phyloP scores from a whole-genome alignment of 35 echinoderm and acorn worm species.

The Heliocidaris erythrogramma region DNA sequence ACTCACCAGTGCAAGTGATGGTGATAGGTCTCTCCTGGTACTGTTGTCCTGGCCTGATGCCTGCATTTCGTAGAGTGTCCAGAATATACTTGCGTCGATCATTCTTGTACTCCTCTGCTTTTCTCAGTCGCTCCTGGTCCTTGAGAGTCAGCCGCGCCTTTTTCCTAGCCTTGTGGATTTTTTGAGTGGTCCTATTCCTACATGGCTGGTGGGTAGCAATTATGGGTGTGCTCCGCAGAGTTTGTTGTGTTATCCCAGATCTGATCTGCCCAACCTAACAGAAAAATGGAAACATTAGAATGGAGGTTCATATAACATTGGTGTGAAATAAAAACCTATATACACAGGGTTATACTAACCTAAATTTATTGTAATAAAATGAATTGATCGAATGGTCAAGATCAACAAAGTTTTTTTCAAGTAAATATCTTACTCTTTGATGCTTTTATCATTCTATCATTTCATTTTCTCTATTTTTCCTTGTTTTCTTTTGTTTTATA shows the following conservation, averaged over 20 bases:
- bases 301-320: no score
- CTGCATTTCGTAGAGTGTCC: slow-evolving; percentile 71
- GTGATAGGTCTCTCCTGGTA: slow-evolving; percentile 74
- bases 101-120: slow-evolving; percentile 72
- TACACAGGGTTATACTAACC: no score
- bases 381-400: no score
- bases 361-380: no score
- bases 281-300: neutral
- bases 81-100: slow-evolving; percentile 65
- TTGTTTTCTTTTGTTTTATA: no score
- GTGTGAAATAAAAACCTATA: no score
- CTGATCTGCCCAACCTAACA: neutral
- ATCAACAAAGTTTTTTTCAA: no score
- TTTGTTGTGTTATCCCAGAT: neutral
- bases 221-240: neutral
- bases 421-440: no score
- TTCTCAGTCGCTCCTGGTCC: slow-evolving; percentile 63
- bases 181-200: slow-evolving; percentile 63
- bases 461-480: no score
- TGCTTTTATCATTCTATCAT: no score
- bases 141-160: slow-evolving; percentile 63
- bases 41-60: slow-evolving; percentile 71
- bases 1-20: slow-evolving; percentile 86
- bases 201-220: slow-evolving; percentile 13
- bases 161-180: slow-evolving; percentile 71